phyloP scores from a whole-genome alignment of 2,113 vertebrate species.

The Okapia johnstoni region DNA sequence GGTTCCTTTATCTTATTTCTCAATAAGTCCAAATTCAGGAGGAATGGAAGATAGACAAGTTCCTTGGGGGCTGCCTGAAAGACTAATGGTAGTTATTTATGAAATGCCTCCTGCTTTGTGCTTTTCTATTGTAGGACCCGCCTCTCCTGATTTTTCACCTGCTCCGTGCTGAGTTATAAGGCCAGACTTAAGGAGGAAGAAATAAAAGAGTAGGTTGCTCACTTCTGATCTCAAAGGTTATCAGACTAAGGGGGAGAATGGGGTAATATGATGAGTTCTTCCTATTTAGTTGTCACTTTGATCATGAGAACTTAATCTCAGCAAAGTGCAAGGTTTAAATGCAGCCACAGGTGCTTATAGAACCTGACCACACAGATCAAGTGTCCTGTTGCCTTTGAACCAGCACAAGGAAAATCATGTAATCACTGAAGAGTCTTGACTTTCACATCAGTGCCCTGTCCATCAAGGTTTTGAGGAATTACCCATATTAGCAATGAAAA shows the following conservation, averaged over 20 bases:
- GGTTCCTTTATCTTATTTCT: neutral
- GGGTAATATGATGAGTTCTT: neutral
- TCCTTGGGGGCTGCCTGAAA: neutral
- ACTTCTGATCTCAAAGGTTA: neutral
- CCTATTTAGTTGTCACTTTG: neutral
- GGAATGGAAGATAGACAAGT: neutral
- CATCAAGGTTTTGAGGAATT: neutral
- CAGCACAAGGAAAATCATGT: neutral
- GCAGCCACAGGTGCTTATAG: neutral
- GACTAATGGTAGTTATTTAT: neutral
- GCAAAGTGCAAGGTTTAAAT: neutral
- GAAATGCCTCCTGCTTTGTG: neutral
- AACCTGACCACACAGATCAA: neutral
- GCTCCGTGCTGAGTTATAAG: neutral
- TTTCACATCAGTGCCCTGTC: neutral
- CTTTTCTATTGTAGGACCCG: neutral
- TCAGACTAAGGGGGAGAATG: neutral
- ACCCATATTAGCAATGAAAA: neutral
- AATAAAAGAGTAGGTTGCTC: neutral
- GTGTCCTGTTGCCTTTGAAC: neutral
- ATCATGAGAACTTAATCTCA: neutral
- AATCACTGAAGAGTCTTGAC: neutral
- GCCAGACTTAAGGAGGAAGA: neutral
- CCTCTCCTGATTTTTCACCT: neutral
- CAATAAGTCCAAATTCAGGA: neutral